Conservation (phyloP, 2,113 vertebrate species). For the Columbina picui region DNA sequence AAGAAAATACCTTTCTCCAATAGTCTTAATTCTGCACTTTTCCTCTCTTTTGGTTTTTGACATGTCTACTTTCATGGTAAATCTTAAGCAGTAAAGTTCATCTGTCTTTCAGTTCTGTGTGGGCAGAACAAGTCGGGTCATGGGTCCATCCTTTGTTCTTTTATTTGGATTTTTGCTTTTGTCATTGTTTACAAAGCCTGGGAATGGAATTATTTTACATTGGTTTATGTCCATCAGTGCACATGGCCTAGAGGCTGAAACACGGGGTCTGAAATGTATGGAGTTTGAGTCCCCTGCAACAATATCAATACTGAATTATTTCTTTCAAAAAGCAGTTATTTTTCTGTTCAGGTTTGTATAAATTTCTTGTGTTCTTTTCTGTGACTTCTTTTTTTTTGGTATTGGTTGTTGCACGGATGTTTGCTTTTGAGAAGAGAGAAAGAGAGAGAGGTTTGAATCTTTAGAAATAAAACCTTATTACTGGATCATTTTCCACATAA, state of each 20-base stretch:
- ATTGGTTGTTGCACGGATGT: background rate
- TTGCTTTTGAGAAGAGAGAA: background rate
- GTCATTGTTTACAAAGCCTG: background rate
- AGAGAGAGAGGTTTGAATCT: background rate
- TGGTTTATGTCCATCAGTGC: background rate
- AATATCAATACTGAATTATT: background rate
- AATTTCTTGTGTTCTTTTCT: background rate
- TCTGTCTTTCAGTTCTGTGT: background rate
- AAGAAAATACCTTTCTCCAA: background rate
- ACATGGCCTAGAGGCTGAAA: background rate
- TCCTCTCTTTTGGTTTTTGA: background rate
- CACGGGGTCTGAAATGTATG: accelerated
- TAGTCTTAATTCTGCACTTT: background rate
- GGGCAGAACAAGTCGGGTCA: background rate
- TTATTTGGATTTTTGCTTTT: background rate
- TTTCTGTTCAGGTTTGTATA: background rate
- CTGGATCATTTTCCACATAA: background rate
- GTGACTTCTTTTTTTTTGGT: background rate
- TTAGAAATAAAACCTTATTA: background rate
- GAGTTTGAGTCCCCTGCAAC: background rate
- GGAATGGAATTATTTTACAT: accelerated
- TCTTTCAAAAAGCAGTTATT: accelerated
- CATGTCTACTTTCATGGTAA: background rate
- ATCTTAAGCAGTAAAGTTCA: background rate
- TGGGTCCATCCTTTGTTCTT: background rate